These are phyloP conservation scores for Drosophila kohkoa DNA, from an alignment of 1,140 invertebrate genomes.

Conservation along the genomic window DNA sequence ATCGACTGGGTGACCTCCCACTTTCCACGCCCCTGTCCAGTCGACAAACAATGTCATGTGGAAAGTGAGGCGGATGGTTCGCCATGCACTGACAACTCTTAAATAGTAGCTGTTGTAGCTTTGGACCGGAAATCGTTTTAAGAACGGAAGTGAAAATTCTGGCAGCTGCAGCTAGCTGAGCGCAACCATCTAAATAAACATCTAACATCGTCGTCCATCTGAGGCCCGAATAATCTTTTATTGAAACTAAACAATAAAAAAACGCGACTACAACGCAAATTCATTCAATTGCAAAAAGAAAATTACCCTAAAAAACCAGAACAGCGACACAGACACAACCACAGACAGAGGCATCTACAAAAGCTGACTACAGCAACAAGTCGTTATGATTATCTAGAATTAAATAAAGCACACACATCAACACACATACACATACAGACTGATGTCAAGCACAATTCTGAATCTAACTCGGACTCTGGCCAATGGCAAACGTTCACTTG, in stretches of 20 bases:
- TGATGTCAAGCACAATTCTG: conserved; percentile 32
- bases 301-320: conserved; percentile 73
- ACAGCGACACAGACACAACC: conserved; percentile 16
- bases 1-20: conserved; percentile 6
- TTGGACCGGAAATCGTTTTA: conserved; percentile 75
- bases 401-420: conserved; percentile 73
- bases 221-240: conserved; percentile 74
- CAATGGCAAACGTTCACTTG: conserved; percentile 73
- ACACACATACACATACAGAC: conserved; percentile 31
- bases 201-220: conserved; percentile 67
- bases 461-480: conserved; percentile 51
- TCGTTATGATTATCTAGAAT: conserved; percentile 83
- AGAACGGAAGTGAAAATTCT: conserved; percentile 83
- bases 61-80: conserved; percentile 62
- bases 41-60: conserved; percentile 11
- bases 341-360: conserved; percentile 29
- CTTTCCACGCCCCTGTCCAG: neutral
- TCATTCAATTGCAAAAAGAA: conserved; percentile 84
- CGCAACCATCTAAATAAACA: conserved; percentile 81
- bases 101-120: conserved; percentile 42
- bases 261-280: conserved; percentile 74
- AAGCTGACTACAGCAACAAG: conserved; percentile 65
- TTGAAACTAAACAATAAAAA: conserved; percentile 69
- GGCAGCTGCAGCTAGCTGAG: conserved; percentile 73
- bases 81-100: conserved; percentile 68